phyloP scores from a whole-genome alignment of 2,888 invertebrate genomes.

The Acanthosepion esculentum region DNA sequence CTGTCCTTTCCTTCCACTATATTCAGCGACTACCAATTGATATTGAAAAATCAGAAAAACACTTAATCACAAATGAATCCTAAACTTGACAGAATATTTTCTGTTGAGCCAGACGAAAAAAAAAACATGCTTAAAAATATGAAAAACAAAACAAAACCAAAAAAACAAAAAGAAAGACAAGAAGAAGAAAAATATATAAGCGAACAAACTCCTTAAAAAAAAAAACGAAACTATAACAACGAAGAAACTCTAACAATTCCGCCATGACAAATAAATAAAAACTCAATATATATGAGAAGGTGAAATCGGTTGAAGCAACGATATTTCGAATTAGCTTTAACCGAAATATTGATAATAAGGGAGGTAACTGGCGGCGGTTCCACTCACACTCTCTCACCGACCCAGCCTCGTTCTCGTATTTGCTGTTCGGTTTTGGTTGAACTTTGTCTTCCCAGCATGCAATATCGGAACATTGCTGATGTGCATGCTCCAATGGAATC shows the following conservation, averaged over 20 bases:
- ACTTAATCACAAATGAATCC: not conserved
- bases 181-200: not conserved
- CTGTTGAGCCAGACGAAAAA: not conserved
- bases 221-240: not conserved
- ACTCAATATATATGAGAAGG: not conserved
- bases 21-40: not conserved
- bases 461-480: not conserved
- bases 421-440: not conserved
- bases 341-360: constrained; percentile 33
- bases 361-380: not conserved
- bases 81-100: not conserved
- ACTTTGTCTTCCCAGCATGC: constrained; percentile 22
- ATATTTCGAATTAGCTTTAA: not conserved
- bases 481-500: not conserved
- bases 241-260: not conserved
- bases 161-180: not conserved
- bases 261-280: not conserved
- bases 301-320: not conserved
- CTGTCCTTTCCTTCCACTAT: not conserved
- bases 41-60: not conserved
- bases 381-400: not conserved
- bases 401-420: not conserved
- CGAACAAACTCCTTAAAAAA: not conserved
- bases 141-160: rapidly evolving
- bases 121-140: not conserved